phyloP scores from a whole-genome alignment of 2,113 vertebrate genomes.

The Salminus brasiliensis region DNA sequence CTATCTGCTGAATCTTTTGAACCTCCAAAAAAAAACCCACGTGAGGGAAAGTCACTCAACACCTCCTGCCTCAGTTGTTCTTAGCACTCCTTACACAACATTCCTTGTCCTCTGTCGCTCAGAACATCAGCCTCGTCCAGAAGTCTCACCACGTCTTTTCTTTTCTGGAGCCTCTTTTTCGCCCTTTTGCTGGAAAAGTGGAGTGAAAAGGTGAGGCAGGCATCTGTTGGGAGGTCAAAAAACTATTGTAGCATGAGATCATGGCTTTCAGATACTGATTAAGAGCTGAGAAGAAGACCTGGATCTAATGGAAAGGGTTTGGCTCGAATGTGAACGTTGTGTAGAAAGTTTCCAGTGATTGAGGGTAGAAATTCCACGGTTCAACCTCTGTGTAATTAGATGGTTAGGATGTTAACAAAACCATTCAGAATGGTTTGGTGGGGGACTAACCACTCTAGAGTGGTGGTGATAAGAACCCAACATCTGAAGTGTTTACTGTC shows the following conservation, averaged over 20 bases:
- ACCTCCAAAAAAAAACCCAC: not conserved
- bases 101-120: not conserved
- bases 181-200: slow-evolving; percentile 11
- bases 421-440: too few relatives aligned
- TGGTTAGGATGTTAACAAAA: too few relatives aligned
- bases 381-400: too few relatives aligned
- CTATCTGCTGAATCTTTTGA: slow-evolving; percentile 1
- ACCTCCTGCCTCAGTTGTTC: not conserved
- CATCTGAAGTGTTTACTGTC: too few relatives aligned
- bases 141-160: not conserved
- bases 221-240: slow-evolving; percentile 19
- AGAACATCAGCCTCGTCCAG: not conserved
- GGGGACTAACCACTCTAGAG: too few relatives aligned
- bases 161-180: not conserved
- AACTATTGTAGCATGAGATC: slow-evolving; percentile 32
- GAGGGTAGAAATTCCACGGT: not conserved
- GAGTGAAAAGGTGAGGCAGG: slow-evolving; percentile 6
- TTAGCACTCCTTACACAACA: not conserved
- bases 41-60: not conserved
- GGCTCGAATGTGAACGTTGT: not conserved
- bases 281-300: not conserved
- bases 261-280: slow-evolving; percentile 21
- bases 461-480: too few relatives aligned
- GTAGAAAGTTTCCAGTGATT: not conserved
- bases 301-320: slow-evolving; percentile 21